Percentiles rank a stretch among this genome's conserved stretches.
Evolutionary conservation across 1,140 invertebrate species (phyloP).

Genomic region (Drosophila triauraria): DNA sequence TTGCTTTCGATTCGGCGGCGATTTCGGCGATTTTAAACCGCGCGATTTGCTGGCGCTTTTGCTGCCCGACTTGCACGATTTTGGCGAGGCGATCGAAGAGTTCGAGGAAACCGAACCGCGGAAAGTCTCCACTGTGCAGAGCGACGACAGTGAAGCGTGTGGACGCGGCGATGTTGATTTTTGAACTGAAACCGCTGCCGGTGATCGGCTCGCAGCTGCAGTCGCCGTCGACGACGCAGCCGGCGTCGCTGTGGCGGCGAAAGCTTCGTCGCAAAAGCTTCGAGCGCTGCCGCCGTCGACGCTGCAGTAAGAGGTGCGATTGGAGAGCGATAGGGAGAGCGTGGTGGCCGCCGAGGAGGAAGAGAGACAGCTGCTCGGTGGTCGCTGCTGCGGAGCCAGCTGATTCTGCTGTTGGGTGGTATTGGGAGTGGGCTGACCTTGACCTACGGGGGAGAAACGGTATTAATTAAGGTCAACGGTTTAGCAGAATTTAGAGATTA

Average conservation of each 20-base stretch:
- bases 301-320: conserved; percentile 82
- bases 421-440: conserved; percentile 56
- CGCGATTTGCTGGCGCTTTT: conserved; percentile 25
- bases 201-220: conserved; percentile 35
- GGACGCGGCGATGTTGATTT: conserved; percentile 70
- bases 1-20: conserved; percentile 84
- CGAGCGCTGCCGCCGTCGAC: conserved; percentile 77
- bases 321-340: conserved; percentile 61
- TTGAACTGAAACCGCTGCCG: conserved; percentile 69
- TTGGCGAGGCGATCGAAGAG: conserved; percentile 66
- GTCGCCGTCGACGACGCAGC: conserved; percentile 19
- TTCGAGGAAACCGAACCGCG: conserved; percentile 42
- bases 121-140: conserved; percentile 66
- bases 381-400: conserved; percentile 67
- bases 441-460: conserved; percentile 47
- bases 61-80: conserved; percentile 51
- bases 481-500: neutral
- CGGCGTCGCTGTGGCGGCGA: conserved; percentile 43
- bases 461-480: neutral
- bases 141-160: conserved; percentile 70
- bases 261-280: conserved; percentile 83
- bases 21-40: conserved; percentile 48
- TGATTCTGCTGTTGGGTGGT: conserved; percentile 28
- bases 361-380: conserved; percentile 62
- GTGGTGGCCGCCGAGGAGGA: conserved; percentile 73